Evolutionary conservation across 2,888 invertebrate species (phyloP), one percentile per base, ranked within the genome.

Genomic region (Brenthis hecate): DNA sequence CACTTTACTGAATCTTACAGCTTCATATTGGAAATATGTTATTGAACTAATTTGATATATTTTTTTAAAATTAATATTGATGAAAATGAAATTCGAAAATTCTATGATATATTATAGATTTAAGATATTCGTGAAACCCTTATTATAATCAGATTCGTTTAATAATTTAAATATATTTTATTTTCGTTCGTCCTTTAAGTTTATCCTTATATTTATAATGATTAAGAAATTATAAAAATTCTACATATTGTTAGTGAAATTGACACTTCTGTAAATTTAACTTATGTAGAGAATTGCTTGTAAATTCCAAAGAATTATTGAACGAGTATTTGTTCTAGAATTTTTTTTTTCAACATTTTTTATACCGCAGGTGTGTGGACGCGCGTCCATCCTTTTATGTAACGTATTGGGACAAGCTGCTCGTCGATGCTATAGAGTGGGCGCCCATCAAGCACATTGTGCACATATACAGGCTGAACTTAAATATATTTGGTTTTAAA

Each of bases 351-450:
- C 57, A 56, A 56, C 56, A 58, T 72, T 77, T 77, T 75, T 75
- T 73, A 56, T 56, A 57, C 53, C 66, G 77, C 77, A 78, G 78
- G 81, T 80, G 79, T 79, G 80, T 77, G 74, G 77, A 83, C 86
- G 78, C 78, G 83, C 83, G 89, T 82, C 88, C 88, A 91, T 89
- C 89, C 86, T 85, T 88, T 85, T 69, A 78, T 79, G 79, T 79
- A 80, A 77, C 77, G 75, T 69, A 76, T 43, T 72, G 79, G 84
- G 82, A 85, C 89, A 88, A 89, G 89, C 89, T 89, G 89, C 83
- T 76, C 76, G 36, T 51, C 53, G 76, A 77, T 75, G 74, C 73
- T 70, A 74, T 82, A 74, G 80, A 84, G 82, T 82, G 83, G 81
- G 81, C 84, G 81, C 79, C 78, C 79, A 78, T 78, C 80, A 74